Percentiles rank a stretch among this genome's conserved stretches.
phyloP scores from a whole-genome alignment of 2,797 vertebrate species.

The Podarcis siculus region DNA sequence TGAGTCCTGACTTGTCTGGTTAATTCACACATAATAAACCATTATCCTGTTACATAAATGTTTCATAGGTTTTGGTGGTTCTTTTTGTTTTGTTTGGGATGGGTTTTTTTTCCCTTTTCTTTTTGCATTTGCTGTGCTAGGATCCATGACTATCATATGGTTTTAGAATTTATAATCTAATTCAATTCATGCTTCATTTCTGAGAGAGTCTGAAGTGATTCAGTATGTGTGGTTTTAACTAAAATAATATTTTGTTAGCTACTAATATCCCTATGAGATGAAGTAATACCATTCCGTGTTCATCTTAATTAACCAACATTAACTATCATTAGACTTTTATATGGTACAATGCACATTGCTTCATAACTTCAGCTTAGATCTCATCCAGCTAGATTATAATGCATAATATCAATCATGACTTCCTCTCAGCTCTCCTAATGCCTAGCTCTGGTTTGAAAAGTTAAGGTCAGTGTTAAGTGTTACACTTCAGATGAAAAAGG shows the following conservation, averaged over 20 bases:
- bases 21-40: constrained; percentile 37
- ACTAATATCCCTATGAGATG: constrained; percentile 77
- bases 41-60: constrained; percentile 28
- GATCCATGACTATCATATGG: constrained; percentile 47
- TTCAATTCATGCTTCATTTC: constrained; percentile 67
- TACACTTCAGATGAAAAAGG: constrained; percentile 77
- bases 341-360: constrained; percentile 82
- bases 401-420: constrained; percentile 78
- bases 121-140: constrained; percentile 63
- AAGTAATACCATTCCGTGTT: constrained; percentile 76
- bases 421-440: constrained; percentile 73
- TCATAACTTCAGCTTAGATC: constrained; percentile 75
- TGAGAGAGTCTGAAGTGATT: constrained; percentile 65
- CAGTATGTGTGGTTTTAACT: constrained; percentile 72
- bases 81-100: too few relatives aligned
- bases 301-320: constrained; percentile 84
- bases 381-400: constrained; percentile 74
- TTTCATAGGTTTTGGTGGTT: background rate
- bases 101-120: constrained; percentile 39
- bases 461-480: constrained; percentile 81
- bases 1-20: constrained; percentile 9
- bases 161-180: constrained; percentile 65
- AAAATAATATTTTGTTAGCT: constrained; percentile 82
- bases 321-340: constrained; percentile 82
- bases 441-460: constrained; percentile 78